Conservation (phyloP, 2,113 vertebrate species). For the Spea multiplicata region DNA sequence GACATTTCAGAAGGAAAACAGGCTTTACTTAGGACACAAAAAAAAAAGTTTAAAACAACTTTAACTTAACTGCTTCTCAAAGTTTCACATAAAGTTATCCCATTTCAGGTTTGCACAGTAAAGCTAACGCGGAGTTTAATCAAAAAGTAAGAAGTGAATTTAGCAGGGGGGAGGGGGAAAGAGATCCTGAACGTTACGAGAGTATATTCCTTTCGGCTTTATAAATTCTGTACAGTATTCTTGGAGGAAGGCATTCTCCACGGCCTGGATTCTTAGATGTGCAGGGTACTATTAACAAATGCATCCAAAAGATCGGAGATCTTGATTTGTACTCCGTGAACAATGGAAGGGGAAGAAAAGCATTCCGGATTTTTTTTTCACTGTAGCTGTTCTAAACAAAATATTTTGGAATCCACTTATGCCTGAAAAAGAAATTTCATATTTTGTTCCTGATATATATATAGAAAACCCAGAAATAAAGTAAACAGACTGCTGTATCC, state of each 20-base stretch:
- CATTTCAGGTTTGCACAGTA: slow-evolving; percentile 22
- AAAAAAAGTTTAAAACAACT: not conserved
- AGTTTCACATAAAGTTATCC: slow-evolving; percentile 13
- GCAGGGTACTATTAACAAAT: slow-evolving; percentile 39
- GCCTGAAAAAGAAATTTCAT: slow-evolving; percentile 47
- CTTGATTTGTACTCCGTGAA: slow-evolving; percentile 38
- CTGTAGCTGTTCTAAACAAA: slow-evolving; percentile 47
- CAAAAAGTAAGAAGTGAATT: slow-evolving; percentile 15
- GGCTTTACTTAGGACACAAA: not conserved
- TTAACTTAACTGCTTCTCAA: slow-evolving; percentile 13
- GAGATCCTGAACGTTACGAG: slow-evolving; percentile 29
- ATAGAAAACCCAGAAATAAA: slow-evolving; percentile 21
- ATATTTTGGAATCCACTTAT: slow-evolving; percentile 49
- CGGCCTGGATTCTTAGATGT: slow-evolving; percentile 33
- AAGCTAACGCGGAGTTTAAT: slow-evolving; percentile 26
- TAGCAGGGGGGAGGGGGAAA: not conserved
- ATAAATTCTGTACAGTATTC: slow-evolving; percentile 44
- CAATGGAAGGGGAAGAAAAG: slow-evolving; percentile 42
- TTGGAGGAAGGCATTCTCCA: slow-evolving; percentile 33
- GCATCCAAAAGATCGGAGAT: slow-evolving; percentile 38
- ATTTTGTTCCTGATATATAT: slow-evolving; percentile 44
- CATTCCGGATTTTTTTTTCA: slow-evolving; percentile 41
- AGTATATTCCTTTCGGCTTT: slow-evolving; percentile 39
- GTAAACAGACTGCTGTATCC: slow-evolving; percentile 20
- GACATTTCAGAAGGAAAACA: slow-evolving; percentile 16